Base-by-base conservation (phyloP, 2,113 vertebrate genomes). In the Phalacrocorax pelagicus region DNA sequence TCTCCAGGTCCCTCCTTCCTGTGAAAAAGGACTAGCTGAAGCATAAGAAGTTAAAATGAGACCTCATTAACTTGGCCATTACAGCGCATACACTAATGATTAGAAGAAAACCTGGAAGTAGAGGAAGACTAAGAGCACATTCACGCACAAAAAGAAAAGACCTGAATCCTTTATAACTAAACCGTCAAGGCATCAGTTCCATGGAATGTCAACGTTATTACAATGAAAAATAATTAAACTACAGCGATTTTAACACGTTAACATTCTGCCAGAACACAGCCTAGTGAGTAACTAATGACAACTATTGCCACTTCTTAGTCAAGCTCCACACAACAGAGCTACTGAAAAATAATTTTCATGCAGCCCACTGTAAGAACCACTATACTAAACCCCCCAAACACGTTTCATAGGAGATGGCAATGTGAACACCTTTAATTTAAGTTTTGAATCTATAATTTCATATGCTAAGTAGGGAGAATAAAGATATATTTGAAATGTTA, bases 401-500 rank as follows among this genome's bases (percentile, higher is more conserved):
- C 40, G 42, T 65, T 92, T 75, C 51, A 24, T 4, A 73, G 61
- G 36, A 61, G 58, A 94, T 34, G 32, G 16, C 47, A 86, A 82
- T 24, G 6, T 54, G 44, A 94, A 74, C 21, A 69, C 9, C 57
- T 87, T 90, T 90, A 78, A 95, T 81, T 75, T 66, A 80, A 77
- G n/a, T 87, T 65, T 80, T 66, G n/a, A 89, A 91, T 94, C 70
- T 82, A 30, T 80, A 80, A 92, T 92, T 89, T 88, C n/a, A 36
- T 85, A 94, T 72, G 62, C 49, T 88, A 93, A 81, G 8, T 19
- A 80, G 16, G 17, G 19, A 90, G 30, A 94, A 77, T 66, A 77
- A 94, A 80, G 51, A 67, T 80, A 66, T n/a, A 67, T 90, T 73
- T 96, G 79, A 92, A 93, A 94, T 34, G 15, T 70, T 94, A 88